phyloP scores from a whole-genome alignment of 2,888 invertebrate species.

The Belgica antarctica region DNA sequence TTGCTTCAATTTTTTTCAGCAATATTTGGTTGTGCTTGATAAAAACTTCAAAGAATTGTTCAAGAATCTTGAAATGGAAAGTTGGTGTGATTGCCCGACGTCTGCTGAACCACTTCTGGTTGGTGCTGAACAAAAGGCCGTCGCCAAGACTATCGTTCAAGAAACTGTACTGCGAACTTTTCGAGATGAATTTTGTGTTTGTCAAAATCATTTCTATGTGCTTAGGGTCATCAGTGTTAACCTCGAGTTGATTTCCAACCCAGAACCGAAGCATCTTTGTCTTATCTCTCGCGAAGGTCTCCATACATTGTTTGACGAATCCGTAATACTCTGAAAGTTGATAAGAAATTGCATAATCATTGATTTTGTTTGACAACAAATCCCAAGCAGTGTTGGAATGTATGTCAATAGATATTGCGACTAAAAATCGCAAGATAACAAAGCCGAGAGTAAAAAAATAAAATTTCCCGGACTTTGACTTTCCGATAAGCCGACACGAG shows the following conservation, averaged over 20 bases:
- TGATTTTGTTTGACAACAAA: not conserved
- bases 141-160: conserved; percentile 51
- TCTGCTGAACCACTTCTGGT: conserved; percentile 63
- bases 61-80: conserved; percentile 75
- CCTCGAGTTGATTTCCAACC: conserved; percentile 55
- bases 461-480: not conserved
- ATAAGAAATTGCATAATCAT: not conserved
- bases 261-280: conserved; percentile 51
- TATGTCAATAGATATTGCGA: not conserved
- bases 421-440: not conserved
- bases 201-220: conserved; percentile 55
- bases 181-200: conserved; percentile 49
- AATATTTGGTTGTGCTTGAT: conserved; percentile 63
- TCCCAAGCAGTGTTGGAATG: not conserved
- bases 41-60: conserved; percentile 69
- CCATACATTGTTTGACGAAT: not conserved
- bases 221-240: conserved; percentile 56
- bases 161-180: conserved; percentile 49
- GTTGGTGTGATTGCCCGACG: conserved; percentile 74
- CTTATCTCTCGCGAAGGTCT: not conserved
- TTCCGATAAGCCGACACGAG: not conserved
- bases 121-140: conserved; percentile 51
- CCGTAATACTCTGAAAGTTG: conserved; percentile 13
- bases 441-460: not conserved
- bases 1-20: conserved; percentile 57